phyloP scores from a whole-genome alignment of 2,797 vertebrate genomes.

The Pipistrellus pygmaeus region DNA sequence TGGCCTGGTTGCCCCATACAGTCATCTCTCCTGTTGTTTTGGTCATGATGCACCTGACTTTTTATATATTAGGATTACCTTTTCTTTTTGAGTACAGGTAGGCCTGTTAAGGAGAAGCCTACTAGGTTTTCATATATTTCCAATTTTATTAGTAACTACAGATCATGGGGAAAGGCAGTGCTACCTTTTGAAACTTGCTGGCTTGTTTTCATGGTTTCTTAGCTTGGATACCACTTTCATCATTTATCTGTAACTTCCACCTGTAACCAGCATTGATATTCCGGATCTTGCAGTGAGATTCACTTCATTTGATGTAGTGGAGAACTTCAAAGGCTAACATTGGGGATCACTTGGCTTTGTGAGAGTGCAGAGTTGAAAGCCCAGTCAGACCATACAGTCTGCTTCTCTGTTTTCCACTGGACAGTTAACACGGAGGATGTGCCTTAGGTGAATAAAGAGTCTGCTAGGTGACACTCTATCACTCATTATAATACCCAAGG shows the following conservation, averaged over 20 bases:
- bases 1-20: too few species aligned
- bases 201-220: neutral
- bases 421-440: conserved; percentile 54
- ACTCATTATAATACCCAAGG: conserved; percentile 38
- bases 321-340: conserved; percentile 76
- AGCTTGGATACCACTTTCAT: fast-evolving
- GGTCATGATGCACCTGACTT: too few species aligned
- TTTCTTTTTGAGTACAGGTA: neutral
- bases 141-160: neutral
- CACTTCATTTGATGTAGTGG: conserved; percentile 32
- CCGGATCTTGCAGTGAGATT: neutral
- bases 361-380: conserved; percentile 62
- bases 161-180: neutral
- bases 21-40: too few species aligned
- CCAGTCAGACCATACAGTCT: conserved; percentile 66
- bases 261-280: neutral
- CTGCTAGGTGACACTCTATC: conserved; percentile 59
- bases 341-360: conserved; percentile 66
- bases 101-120: conserved; percentile 32
- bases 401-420: conserved; percentile 67
- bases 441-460: conserved; percentile 52
- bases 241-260: conserved; percentile 50
- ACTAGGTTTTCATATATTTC: conserved; percentile 25
- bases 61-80: neutral
- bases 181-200: conserved; percentile 1